A percentile compares a stretch with the other conserved stretches of the same genome.
These are phyloP conservation scores for Seira sanloemensis DNA, from an alignment of 2,888 invertebrate species.

Conservation along the genomic window DNA sequence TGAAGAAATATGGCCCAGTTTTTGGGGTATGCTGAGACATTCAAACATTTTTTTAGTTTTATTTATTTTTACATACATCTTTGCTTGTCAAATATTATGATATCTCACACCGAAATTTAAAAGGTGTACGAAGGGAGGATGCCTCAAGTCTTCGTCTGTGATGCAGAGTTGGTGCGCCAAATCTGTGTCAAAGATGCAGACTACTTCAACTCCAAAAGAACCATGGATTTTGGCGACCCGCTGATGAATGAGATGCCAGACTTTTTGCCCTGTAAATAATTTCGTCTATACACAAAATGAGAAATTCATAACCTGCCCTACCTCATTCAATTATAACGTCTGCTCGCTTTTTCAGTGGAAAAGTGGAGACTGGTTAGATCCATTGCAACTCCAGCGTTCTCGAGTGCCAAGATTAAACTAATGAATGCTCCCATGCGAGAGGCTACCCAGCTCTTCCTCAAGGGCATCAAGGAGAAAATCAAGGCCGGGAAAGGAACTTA, in stretches of 20 bases:
- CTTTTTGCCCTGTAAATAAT: conserved; percentile 39
- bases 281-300: no score
- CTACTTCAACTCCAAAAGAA: conserved; percentile 56
- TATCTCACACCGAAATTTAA: background rate
- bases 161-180: conserved; percentile 58
- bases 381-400: conserved; percentile 31
- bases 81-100: background rate
- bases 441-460: conserved; percentile 34
- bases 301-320: background rate
- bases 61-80: background rate
- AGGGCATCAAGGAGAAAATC: conserved; percentile 25
- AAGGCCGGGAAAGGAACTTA: background rate
- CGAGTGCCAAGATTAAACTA: conserved; percentile 34
- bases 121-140: conserved; percentile 67
- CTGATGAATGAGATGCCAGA: conserved; percentile 66
- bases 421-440: conserved; percentile 40
- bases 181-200: conserved; percentile 64
- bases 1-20: conserved; percentile 64
- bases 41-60: background rate
- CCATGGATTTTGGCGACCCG: conserved; percentile 58
- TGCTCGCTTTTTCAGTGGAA: conserved; percentile 17
- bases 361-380: conserved; percentile 36
- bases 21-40: conserved; percentile 66
- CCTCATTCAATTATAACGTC: no score
- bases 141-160: conserved; percentile 57